Base-by-base conservation (phyloP, 2,888 invertebrate species). In the Athalia circularis region DNA sequence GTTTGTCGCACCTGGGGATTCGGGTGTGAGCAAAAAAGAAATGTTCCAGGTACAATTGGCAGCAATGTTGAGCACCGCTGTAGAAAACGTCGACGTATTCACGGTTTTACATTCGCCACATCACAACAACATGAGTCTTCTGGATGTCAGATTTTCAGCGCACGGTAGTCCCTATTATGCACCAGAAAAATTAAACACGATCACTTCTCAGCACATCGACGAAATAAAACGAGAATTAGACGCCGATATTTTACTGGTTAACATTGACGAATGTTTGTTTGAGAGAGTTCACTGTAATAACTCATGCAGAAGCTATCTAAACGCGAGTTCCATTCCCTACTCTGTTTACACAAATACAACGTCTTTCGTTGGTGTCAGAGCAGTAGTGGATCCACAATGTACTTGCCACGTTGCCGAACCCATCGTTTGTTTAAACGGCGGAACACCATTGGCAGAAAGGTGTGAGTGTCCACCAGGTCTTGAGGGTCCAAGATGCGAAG, bases 101-200 rank as follows among this genome's bases (percentile, higher is more conserved):
- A 98, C 98, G 0, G 96, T 99, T 1, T 93, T 97, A 50, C 93
- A 93, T 83, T 94, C 95, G 13, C 93, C 93, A 1, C 94, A 95
- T 84, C 93, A 93, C 80, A 90, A 91, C 61, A 92, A 92, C 79
- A 86, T 89, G 9, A 92, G 93, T 0, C 92, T 94, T 8, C 91
- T 97, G 80, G 98, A 99, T 87, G 95, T 99, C 0, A 92, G 98
- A 82, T 99, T 96, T 88, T 96, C 98, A 0, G 98, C 97, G 0
- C 98, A 98, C 87, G 97, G 97, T 0, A 98, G 98, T 0, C 98
- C 98, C 0, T 98, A 98, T 89, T 98, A 97, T 88, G 94, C 95
- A 0, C 93, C 98, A 0, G 97, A 97, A 89, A 96, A 95, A 87
- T 92, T 99, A 7, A 97, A 99, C 85, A 96, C 96, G 5, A 94